A percentile compares a stretch with the other conserved stretches of the same genome.
These are phyloP conservation scores for Diaphora mendica DNA, from an alignment of 2,888 invertebrate genomes.

Conservation along the genomic window DNA sequence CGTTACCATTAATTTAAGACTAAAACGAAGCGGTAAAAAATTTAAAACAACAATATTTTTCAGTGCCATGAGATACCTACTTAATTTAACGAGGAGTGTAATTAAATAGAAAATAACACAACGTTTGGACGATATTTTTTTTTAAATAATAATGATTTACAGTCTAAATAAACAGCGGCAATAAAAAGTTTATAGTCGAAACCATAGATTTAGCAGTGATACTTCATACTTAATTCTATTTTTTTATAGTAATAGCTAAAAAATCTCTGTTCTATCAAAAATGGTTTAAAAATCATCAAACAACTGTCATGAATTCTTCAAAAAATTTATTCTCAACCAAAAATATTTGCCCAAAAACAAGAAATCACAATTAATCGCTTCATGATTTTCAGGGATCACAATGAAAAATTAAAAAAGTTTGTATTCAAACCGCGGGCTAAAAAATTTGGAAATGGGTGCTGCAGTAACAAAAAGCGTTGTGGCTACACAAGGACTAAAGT, in stretches of 20 bases:
- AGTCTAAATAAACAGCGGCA: not conserved
- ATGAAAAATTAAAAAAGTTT: not conserved
- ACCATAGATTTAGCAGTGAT: not conserved
- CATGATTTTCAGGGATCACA: not conserved
- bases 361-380: not conserved
- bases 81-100: too few species aligned
- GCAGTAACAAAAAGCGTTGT: conserved; percentile 10
- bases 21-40: too few species aligned
- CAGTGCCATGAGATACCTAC: too few species aligned
- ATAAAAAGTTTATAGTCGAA: not conserved
- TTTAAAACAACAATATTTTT: too few species aligned
- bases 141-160: not conserved
- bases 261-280: not conserved
- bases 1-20: not conserved
- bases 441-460: conserved; percentile 13
- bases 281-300: not conserved
- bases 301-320: not conserved
- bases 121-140: not conserved
- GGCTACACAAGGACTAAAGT: conserved; percentile 20
- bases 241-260: not conserved
- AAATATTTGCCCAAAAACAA: not conserved
- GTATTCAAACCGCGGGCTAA: not conserved
- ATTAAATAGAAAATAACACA: not conserved
- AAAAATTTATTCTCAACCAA: not conserved
- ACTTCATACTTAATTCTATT: not conserved